Evolutionary conservation across 2,888 invertebrate species (phyloP), one percentile per base, ranked within the genome.

Genomic region (Nomada ruficornis): DNA sequence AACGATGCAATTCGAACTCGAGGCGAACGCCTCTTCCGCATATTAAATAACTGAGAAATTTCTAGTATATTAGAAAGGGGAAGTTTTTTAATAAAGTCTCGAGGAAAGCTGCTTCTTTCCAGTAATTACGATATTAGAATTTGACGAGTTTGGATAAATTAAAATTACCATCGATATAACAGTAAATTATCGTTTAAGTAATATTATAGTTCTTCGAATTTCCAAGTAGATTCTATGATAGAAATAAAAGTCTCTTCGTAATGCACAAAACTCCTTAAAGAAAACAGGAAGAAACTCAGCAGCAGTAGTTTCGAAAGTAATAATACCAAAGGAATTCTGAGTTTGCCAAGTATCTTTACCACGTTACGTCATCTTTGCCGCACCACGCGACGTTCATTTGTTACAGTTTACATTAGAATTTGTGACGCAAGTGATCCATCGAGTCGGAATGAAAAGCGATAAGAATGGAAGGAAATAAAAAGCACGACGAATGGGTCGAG

Each of bases 381-480:
- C 20, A 26, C 9, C 52, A 2, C 10, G 20, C 18, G 2, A 13
- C 52, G 23, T 74, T 74, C 67, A 23, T 74, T 73, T 44, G 20
- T 67, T 62, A 55, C 36, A n/a, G 18, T 55, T 77, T 47, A 20
- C 67, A 4, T 29, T 20, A 36, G 54, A 54, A 54, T 52, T 5
- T 67, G 54, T 59, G 59, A 73, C 65, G 44, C 47, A 36, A 63
- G 55, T 60, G 59, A 64, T 77, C 65, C 70, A 36, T 4, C 57
- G 50, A 13, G 20, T 11, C 26, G 4, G 2, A 13, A 26, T 26
- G n/a, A n/a, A 20, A 55, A 47, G 47, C 20, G 13, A 13, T 13
- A 23, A 7, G 5, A 20, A 57, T 2, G 3, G 23, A 5, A 13
- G 13, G 10, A n/a, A 7, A 15, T 15, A 55, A 15, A 67, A 23